phyloP scores from a whole-genome alignment of 2,113 vertebrate genomes.

The Antigone vipio region DNA sequence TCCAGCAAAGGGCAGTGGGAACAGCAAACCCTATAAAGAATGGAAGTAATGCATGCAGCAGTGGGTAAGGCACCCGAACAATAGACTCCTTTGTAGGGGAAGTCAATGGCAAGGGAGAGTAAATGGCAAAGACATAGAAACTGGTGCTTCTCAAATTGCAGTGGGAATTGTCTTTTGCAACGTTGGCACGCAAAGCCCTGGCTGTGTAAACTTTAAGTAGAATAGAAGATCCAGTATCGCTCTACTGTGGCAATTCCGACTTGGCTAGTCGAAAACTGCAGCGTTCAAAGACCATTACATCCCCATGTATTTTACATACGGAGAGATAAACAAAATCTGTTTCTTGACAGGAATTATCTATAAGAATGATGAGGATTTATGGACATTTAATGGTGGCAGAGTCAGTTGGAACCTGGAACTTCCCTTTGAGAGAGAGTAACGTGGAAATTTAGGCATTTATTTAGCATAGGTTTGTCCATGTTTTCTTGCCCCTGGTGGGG shows the following conservation, averaged over 20 bases:
- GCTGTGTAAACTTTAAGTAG: background rate
- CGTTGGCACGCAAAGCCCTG: background rate
- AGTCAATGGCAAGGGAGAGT: background rate
- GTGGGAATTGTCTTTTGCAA: background rate
- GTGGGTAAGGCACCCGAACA: background rate
- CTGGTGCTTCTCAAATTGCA: conserved; percentile 10
- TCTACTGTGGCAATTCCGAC: background rate
- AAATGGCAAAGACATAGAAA: background rate
- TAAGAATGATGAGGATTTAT: background rate
- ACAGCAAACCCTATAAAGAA: background rate
- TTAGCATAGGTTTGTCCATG: background rate
- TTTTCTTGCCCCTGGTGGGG: background rate
- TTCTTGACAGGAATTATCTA: background rate
- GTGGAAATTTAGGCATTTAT: background rate
- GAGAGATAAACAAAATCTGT: background rate
- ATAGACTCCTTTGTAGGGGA: background rate
- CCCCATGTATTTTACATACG: background rate
- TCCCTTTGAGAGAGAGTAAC: background rate
- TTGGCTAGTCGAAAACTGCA: background rate
- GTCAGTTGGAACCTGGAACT: background rate
- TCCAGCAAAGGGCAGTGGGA: background rate
- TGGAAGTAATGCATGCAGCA: background rate
- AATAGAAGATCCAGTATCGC: background rate
- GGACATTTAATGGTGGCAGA: background rate
- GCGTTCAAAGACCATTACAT: background rate